phyloP scores from a whole-genome alignment of 2,113 vertebrate genomes.

The Anas platyrhynchos region DNA sequence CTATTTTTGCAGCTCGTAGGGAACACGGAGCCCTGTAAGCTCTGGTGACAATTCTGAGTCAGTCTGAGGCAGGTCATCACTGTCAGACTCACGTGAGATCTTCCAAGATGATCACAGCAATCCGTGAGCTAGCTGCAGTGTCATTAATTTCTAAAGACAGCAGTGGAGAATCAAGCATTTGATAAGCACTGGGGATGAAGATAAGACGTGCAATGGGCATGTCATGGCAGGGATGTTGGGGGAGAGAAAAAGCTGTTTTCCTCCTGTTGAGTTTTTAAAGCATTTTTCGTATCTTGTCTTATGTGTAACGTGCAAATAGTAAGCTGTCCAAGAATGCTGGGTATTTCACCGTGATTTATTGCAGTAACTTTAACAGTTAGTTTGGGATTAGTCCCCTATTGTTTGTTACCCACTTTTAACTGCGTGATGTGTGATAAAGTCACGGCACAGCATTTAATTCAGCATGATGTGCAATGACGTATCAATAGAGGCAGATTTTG shows the following conservation, averaged over 20 bases:
- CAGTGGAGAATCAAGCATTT: not conserved
- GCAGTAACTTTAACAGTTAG: not conserved
- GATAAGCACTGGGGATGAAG: not conserved
- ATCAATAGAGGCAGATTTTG: not conserved
- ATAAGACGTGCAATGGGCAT: not conserved
- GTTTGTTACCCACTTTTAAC: not conserved
- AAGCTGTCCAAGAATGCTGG: not conserved
- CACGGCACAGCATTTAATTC: not conserved
- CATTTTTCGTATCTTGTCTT: not conserved
- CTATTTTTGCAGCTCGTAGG: not conserved
- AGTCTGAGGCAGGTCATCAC: not conserved
- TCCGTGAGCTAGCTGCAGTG: not conserved
- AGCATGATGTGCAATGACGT: not conserved
- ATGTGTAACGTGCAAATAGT: not conserved
- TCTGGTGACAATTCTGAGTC: not conserved
- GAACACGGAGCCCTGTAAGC: not conserved
- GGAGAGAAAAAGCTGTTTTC: not conserved
- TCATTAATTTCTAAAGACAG: not conserved
- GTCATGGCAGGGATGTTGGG: too few relatives aligned
- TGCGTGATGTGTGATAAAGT: not conserved
- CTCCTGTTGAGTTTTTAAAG: not conserved
- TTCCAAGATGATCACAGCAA: not conserved
- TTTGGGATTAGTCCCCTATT: not conserved
- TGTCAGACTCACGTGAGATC: fast-evolving
- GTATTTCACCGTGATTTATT: not conserved